A percentile compares a stretch with the other conserved stretches of the same genome.
Conservation (phyloP, 2,113 vertebrate genomes). For the Carassius auratus region DNA sequence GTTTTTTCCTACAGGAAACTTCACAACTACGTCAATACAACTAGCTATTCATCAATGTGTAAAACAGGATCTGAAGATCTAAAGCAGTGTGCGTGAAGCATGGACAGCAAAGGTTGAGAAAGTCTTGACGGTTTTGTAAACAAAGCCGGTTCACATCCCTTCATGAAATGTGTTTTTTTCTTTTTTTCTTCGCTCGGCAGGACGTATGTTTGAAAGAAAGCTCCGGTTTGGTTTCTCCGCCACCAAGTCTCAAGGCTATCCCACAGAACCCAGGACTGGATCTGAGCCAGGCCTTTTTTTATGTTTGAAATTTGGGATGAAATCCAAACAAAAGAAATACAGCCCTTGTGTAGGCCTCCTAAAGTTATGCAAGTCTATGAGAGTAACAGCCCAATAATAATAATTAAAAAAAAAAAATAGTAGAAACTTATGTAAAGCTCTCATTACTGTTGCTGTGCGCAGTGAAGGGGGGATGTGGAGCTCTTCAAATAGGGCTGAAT, state of each 20-base stretch:
- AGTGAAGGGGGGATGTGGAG: conserved; percentile 58
- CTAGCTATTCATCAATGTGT: conserved; percentile 24
- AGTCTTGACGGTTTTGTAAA: conserved; percentile 9
- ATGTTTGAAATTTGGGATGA: conserved; percentile 65
- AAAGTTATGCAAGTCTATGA: conserved; percentile 69
- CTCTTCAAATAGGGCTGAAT: conserved; percentile 54
- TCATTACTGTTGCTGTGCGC: conserved; percentile 56
- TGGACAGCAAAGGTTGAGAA: neutral
- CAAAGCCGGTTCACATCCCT: conserved; percentile 9
- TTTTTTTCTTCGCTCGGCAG: conserved; percentile 41
- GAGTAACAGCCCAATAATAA: conserved; percentile 55
- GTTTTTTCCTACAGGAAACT: conserved; percentile 2
- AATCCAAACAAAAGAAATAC: conserved; percentile 67
- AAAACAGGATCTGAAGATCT: conserved; percentile 29
- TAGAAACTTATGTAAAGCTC: conserved; percentile 59
- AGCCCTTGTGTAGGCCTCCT: conserved; percentile 64
- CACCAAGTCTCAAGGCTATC: conserved; percentile 49
- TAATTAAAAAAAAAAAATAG: conserved; percentile 22
- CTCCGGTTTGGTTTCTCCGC: conserved; percentile 1
- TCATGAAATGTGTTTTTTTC: conserved; percentile 17
- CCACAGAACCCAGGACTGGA: conserved; percentile 57
- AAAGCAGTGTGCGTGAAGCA: conserved; percentile 31
- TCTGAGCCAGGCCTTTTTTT: conserved; percentile 64
- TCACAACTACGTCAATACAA: conserved; percentile 25
- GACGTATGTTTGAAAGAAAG: conserved; percentile 42